These are phyloP conservation scores for Drosophila mayaguana DNA, from an alignment of 2,888 invertebrate genomes.

Conservation along the genomic window DNA sequence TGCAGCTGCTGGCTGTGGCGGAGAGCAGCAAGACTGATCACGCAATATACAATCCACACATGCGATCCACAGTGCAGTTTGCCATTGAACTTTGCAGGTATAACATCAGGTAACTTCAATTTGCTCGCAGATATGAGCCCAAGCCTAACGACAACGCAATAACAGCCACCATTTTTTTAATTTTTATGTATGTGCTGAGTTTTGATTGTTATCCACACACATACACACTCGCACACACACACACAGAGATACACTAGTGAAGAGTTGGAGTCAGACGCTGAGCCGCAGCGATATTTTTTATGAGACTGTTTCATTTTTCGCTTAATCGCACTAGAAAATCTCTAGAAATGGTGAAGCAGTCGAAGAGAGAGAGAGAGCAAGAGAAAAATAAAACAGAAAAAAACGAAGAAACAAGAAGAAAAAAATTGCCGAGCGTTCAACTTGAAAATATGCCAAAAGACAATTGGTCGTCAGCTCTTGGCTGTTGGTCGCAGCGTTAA, in stretches of 20 bases:
- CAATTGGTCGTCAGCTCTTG: conserved; percentile 71
- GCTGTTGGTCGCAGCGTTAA: conserved; percentile 57
- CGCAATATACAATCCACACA: conserved; percentile 46
- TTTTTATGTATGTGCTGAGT: conserved; percentile 51
- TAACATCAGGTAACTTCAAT: conserved; percentile 43
- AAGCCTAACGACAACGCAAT: conserved; percentile 55
- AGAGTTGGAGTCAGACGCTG: conserved; percentile 32
- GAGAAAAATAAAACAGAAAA: not conserved
- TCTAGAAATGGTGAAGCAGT: conserved; percentile 59
- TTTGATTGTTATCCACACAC: conserved; percentile 52
- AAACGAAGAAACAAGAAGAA: conserved; percentile 2
- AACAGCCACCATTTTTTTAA: conserved; percentile 67
- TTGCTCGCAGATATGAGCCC: conserved; percentile 46
- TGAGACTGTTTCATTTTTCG: conserved; percentile 77
- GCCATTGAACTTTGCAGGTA: conserved; percentile 54
- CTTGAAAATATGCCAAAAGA: conserved; percentile 80
- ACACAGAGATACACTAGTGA: not conserved
- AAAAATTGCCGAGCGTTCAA: conserved; percentile 71
- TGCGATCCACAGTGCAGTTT: conserved; percentile 47
- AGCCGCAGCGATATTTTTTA: conserved; percentile 63
- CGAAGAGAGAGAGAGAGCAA: conserved; percentile 12
- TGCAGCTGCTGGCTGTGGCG: not conserved
- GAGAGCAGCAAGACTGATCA: conserved; percentile 27
- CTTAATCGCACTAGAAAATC: conserved; percentile 77
- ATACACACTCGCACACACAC: conserved; percentile 3